Evolutionary conservation across 2,113 vertebrate genomes (phyloP).

Genomic region (Solenodon paradoxus): DNA sequence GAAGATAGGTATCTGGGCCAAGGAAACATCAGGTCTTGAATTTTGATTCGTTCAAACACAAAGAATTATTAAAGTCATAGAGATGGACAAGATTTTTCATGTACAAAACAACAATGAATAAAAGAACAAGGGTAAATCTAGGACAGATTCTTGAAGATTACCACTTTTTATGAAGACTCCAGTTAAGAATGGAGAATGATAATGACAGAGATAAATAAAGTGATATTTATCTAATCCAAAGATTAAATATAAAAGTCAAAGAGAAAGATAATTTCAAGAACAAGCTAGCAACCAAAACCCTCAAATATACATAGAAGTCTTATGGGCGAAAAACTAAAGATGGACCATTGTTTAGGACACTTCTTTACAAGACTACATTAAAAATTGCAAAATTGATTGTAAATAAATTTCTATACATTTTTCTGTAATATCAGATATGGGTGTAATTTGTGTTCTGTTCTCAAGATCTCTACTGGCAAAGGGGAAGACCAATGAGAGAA

Average conservation of each 20-base stretch:
- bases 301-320: neutral
- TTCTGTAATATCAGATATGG: neutral
- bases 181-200: neutral
- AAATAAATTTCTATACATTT: neutral
- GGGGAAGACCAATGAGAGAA: neutral
- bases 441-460: neutral
- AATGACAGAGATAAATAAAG: neutral
- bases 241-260: neutral
- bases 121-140: neutral
- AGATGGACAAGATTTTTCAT: neutral
- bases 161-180: neutral
- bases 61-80: neutral
- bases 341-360: neutral
- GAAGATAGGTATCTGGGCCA: neutral
- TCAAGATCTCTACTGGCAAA: neutral
- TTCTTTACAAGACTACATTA: neutral
- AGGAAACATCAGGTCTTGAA: neutral
- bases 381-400: neutral
- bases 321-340: neutral
- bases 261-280: neutral
- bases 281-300: neutral
- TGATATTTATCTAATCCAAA: neutral
- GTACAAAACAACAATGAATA: neutral
- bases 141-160: neutral
- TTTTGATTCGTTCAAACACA: neutral